Evolutionary conservation across 2,888 invertebrate species (phyloP), one percentile per base, ranked within the genome.

Genomic region (Drepana falcataria): DNA sequence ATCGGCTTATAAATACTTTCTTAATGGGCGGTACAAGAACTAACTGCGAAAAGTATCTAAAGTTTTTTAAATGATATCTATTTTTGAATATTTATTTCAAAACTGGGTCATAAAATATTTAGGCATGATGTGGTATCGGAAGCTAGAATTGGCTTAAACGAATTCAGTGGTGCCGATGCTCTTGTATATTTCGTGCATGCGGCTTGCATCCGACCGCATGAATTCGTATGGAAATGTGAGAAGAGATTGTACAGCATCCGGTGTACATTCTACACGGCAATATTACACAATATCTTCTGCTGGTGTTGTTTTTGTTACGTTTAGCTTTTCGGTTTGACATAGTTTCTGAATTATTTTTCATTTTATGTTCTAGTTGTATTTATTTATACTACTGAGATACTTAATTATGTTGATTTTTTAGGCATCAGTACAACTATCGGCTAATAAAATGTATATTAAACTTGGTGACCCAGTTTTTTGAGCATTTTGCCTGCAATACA

Each of bases 1-100:
- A 69, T 73, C 71, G 65, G 73, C 67, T 75, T 69, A 69, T 59
- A 53, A 60, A 66, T 73, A 75, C 65, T 70, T 73, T 66, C 61
- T 68, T 57, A 55, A 55, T 52, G 53, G 54, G 63, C 60, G 49
- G 41, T 52, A 47, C 52, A 59, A 52, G 56, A 53, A 53, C 34
- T 48, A 35, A 55, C 21, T 58, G 58, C n/a, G n/a, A n/a, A n/a
- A n/a, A n/a, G n/a, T n/a, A n/a, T 48, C 57, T 47, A 47, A 6
- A 56, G 51, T 56, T 33, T 48, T 48, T 7, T 48, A 21, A 37
- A 54, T 51, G 41, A 55, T 57, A 53, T 53, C 56, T 59, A 55
- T 51, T 47, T 48, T 48, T 37, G 40, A 48, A 34, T 9, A 9
- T 9, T 9, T 9, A 9, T 9, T 2, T 2, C 44, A 9, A 2